Evolutionary conservation across 2,113 vertebrate genomes (phyloP).

Genomic region (Kryptolebias marmoratus): DNA sequence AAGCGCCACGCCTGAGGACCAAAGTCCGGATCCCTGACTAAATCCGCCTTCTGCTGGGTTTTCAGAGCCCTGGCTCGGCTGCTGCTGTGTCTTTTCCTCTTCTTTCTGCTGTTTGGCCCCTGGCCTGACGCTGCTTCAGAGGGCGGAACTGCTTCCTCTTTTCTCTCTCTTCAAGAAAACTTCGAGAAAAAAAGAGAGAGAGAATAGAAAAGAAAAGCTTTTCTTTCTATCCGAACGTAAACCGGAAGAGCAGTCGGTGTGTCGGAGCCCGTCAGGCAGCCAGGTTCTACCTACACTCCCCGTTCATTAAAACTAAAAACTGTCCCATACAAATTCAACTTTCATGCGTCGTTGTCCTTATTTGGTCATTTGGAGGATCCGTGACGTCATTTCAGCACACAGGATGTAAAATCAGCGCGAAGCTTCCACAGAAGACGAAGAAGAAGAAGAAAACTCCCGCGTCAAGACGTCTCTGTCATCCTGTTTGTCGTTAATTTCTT

Average conservation of each 20-base stretch:
- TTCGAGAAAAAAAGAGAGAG: not conserved
- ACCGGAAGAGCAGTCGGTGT: not conserved
- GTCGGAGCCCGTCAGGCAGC: not conserved
- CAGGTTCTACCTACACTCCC: not conserved
- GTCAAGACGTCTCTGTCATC: too few species aligned
- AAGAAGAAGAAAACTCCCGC: too few species aligned
- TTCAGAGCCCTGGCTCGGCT: too few species aligned
- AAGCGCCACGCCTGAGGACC: conserved; percentile 1
- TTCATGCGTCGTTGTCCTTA: conserved; percentile 52
- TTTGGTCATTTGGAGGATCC: conserved; percentile 51
- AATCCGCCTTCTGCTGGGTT: rapidly evolving
- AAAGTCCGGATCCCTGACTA: not conserved
- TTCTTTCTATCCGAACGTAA: too few species aligned
- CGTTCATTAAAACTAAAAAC: not conserved
- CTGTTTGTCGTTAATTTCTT: too few species aligned
- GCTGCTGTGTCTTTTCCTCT: not conserved
- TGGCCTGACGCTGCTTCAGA: conserved; percentile 29
- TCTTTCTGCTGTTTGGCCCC: not conserved
- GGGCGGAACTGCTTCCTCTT: conserved; percentile 69
- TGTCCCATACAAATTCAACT: conserved; percentile 4
- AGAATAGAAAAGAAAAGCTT: too few species aligned
- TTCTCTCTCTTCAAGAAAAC: conserved; percentile 19
- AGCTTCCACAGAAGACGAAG: not conserved
- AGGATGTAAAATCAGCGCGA: conserved; percentile 1
- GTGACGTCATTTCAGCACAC: conserved; percentile 32